Base-by-base conservation (phyloP, 2,113 vertebrate species). In the Crotalus horridus region DNA sequence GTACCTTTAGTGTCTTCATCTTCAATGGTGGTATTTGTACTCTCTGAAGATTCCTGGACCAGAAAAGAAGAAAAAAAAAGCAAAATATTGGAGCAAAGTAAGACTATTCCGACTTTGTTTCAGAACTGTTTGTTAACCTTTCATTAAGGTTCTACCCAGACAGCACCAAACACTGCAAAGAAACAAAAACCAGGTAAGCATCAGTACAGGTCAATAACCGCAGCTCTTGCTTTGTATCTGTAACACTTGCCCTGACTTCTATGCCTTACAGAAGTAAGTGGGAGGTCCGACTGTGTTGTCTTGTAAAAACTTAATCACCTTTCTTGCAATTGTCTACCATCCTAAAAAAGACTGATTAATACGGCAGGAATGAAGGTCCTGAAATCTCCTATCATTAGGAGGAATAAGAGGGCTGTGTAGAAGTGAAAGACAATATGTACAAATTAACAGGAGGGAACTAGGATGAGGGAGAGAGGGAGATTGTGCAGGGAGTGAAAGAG, bases 1-100 rank as follows among this genome's bases (percentile, higher is more conserved):
- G 15, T 97, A 99, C 99, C 99, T 98, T 99, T 98, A 94, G 99
- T 99, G 93, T 99, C 99, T 97, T 99, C 99, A 0, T 99, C 99
- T 96, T 99, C 99, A 0, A 99, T 99, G 93, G 99, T 99, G 92
- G 99, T 99, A 95, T 99, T 99, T 91, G 99, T 99, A 97, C 99
- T 99, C 97, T 99, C 99, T 0, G 99, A 99, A 0, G 99, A 99
- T 97, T 99, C 99, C 99, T 99, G 96, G 85, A 97, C 97, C 97
- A 92, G 97, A 96, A 97, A 56, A 98, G 95, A 98, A 93, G 94
- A 69, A 93, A 46, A 74, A 0, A 69, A 81, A 81, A 43, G 17
- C 74, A 81, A 43, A 81, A 43, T 21, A 21, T 81, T 81, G 74
- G 74, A 94, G 94, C 9, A 46, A 0, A 96, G 94, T 97, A 96